Evolutionary conservation across 2,888 invertebrate species (phyloP).

Genomic region (Herminia tarsipennalis): DNA sequence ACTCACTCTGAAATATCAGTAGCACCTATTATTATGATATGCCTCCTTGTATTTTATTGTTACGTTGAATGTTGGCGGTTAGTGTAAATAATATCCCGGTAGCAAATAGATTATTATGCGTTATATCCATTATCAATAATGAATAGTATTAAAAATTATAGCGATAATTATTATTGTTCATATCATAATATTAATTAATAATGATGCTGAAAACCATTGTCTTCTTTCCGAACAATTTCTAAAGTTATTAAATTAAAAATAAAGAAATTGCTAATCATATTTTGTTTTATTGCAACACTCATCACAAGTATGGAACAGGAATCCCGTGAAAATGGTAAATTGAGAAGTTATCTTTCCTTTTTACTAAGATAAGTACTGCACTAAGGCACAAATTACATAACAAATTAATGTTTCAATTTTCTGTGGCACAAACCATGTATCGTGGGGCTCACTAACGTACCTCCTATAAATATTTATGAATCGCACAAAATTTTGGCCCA

Average conservation of each 20-base stretch:
- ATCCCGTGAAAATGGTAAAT: too few species aligned
- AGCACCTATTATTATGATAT: conserved; percentile 52
- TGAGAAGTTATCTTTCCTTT: too few species aligned
- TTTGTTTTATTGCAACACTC: conserved; percentile 59
- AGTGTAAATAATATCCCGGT: conserved; percentile 72
- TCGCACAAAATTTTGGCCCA: too few species aligned
- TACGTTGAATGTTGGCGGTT: conserved; percentile 64
- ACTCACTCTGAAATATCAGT: conserved; percentile 51
- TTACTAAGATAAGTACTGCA: too few species aligned
- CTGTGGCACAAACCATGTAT: too few species aligned
- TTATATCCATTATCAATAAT: conserved; percentile 79
- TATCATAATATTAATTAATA: conserved; percentile 88
- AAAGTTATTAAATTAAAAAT: conserved; percentile 88
- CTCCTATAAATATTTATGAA: too few species aligned
- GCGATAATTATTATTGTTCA: conserved; percentile 87
- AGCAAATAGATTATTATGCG: conserved; percentile 76
- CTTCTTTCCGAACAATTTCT: conserved; percentile 92
- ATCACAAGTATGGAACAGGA: too few species aligned
- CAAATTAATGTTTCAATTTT: too few species aligned
- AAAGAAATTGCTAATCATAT: conserved; percentile 84
- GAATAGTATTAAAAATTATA: conserved; percentile 76
- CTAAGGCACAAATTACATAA: too few species aligned
- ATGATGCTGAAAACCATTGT: conserved; percentile 86
- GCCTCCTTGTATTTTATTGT: conserved; percentile 60
- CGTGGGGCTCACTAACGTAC: too few species aligned